A percentile compares a stretch with the other conserved stretches of the same genome.
Conservation (phyloP, 2,888 invertebrate species). For the Parasteatoda lunata region DNA sequence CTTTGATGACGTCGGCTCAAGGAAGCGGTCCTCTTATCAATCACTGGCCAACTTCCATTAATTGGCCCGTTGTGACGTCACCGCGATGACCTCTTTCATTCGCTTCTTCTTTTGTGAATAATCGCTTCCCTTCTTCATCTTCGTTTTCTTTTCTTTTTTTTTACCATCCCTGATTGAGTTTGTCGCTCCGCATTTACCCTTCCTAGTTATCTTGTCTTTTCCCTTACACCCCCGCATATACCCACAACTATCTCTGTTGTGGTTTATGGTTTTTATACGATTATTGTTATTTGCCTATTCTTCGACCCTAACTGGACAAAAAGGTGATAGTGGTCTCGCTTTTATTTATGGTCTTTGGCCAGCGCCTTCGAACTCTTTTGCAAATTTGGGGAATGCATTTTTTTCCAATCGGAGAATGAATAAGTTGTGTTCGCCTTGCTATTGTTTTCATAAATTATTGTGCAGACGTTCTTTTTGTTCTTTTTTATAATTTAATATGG, state of each 20-base stretch:
- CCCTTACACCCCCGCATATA: not conserved
- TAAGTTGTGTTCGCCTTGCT: no score
- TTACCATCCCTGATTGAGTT: slow-evolving; percentile 53
- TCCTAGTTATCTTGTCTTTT: slow-evolving; percentile 7
- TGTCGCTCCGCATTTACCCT: slow-evolving; percentile 42
- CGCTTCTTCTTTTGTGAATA: slow-evolving; percentile 63
- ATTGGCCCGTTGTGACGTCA: slow-evolving; percentile 66
- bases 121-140: slow-evolving; percentile 45
- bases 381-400: no score
- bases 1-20: slow-evolving; percentile 63
- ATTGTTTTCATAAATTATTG: no score
- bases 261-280: slow-evolving; percentile 52
- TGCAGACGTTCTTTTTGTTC: no score
- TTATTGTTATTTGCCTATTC: slow-evolving; percentile 56
- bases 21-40: slow-evolving; percentile 62
- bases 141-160: slow-evolving; percentile 12
- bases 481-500: no score
- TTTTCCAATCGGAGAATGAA: no score
- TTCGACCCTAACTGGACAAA: slow-evolving; percentile 21
- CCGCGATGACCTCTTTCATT: slow-evolving; percentile 64
- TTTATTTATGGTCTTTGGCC: not conserved
- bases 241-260: not conserved
- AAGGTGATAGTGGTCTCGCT: slow-evolving; percentile 26
- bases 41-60: slow-evolving; percentile 64
- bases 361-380: not conserved